Base-by-base conservation (phyloP, 1,140 invertebrate species). In the Penaeus vannamei region DNA sequence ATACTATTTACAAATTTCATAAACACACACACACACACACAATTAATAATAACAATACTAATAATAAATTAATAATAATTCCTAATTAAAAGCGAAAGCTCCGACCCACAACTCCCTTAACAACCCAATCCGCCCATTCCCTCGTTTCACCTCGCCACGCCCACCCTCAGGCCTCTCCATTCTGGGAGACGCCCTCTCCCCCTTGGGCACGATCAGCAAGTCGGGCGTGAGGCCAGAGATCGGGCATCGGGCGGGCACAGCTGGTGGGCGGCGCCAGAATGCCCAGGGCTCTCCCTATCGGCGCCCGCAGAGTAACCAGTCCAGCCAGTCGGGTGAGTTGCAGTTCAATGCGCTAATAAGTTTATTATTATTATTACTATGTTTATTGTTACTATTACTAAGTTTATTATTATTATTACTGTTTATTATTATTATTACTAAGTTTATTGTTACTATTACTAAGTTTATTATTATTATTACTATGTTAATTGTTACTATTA, bases 201-300 rank as follows among this genome's bases (percentile, higher is more conserved):
- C 72, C 29, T 36, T 76, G 14, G 72, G 72, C 5, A 76, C 72
- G 17, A 76, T 76, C 72, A 76, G 72, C n/a, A 76, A 76, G 42
- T 76, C 72, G 19, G 72, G 72, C 29, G 72, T 76, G 72, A 76
- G 72, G 26, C 26, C 72, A 76, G 72, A 76, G 42, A 76, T 76
- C 29, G 72, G 42, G 29, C 72, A 76, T 36, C 29, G 72, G 42
- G 72, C 72, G 42, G 72, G 72, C 14, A 36, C 72, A 7, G 29
- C 72, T 29, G 72, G 72, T 17, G 42, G 29, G 42, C 72, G 42
- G 19, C 29, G 42, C 17, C 42, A 29, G 29, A 32, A 29, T 5
- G 12, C 72, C 19, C 29, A 76, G n/a, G 29, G 42, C 8, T 20
- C 29, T 20, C 72, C 42, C 12, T 76, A 36, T 19, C 72, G 29